Percentiles rank a stretch among this genome's conserved stretches.
phyloP scores from a whole-genome alignment of 2,113 vertebrate genomes.

The Lonchura striata region DNA sequence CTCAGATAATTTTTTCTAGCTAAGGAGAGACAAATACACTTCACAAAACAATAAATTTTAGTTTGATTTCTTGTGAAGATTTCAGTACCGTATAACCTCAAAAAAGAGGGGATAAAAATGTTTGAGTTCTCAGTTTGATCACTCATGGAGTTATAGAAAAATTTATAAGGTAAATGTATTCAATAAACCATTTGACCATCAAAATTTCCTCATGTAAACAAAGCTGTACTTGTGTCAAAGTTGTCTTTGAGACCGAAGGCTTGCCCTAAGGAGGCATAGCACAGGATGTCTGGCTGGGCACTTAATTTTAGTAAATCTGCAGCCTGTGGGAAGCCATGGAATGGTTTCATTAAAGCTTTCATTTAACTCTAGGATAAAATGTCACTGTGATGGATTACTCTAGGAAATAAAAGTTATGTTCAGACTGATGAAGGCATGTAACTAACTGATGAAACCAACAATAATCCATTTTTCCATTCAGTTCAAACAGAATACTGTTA shows the following conservation, averaged over 20 bases:
- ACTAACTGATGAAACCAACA: slow-evolving; percentile 20
- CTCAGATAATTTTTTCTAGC: neutral
- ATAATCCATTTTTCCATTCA: neutral
- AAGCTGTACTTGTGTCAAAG: neutral
- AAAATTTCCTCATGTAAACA: neutral
- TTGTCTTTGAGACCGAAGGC: neutral
- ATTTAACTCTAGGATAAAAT: slow-evolving; percentile 32
- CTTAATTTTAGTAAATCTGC: neutral
- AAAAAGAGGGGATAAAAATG: neutral
- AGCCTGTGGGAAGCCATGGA: neutral
- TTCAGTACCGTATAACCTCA: neutral
- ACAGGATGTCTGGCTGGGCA: neutral
- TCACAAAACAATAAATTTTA: neutral
- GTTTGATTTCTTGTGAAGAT: neutral
- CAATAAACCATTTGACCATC: neutral
- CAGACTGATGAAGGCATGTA: slow-evolving; percentile 8
- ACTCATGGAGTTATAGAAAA: neutral
- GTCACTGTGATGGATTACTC: slow-evolving; percentile 41
- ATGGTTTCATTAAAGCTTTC: slow-evolving; percentile 23
- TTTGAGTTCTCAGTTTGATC: neutral
- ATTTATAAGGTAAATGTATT: neutral
- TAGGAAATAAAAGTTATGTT: slow-evolving; percentile 25
- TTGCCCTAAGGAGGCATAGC: neutral
- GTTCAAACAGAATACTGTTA: slow-evolving; percentile 11
- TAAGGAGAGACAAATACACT: neutral